A percentile compares a stretch with the other conserved stretches of the same genome.
Conservation (phyloP, 2,888 invertebrate genomes). For the Ectemnius cavifrons region DNA sequence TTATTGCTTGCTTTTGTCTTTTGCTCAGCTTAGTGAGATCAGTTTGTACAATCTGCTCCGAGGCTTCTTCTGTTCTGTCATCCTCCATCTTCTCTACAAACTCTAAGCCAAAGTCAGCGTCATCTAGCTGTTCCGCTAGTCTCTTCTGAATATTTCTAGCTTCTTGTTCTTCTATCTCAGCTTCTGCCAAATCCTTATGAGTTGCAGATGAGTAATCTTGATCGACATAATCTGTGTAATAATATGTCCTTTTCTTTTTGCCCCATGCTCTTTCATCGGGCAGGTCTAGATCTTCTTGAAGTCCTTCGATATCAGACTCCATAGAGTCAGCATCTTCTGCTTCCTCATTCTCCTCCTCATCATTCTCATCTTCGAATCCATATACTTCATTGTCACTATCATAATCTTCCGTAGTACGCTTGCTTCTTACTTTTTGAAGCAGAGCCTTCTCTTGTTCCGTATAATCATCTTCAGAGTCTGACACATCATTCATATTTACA, state of each 20-base stretch:
- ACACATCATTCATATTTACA: constrained; percentile 82
- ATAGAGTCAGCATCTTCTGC: constrained; percentile 75
- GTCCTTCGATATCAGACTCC: constrained; percentile 86
- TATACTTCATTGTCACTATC: constrained; percentile 83
- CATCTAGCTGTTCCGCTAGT: constrained; percentile 87
- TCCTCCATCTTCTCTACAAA: constrained; percentile 71
- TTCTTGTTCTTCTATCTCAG: constrained; percentile 90
- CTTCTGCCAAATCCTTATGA: constrained; percentile 85
- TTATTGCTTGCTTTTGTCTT: constrained; percentile 86
- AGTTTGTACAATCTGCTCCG: constrained; percentile 82
- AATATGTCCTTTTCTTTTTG: constrained; percentile 87
- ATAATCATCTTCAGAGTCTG: constrained; percentile 87
- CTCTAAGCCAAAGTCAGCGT: constrained; percentile 86
- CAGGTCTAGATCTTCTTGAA: constrained; percentile 83
- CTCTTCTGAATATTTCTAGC: constrained; percentile 89
- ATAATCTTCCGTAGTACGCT: constrained; percentile 79
- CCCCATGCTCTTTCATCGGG: constrained; percentile 95
- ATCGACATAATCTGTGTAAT: constrained; percentile 93
- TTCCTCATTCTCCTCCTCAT: constrained; percentile 77
- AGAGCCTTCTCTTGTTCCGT: constrained; percentile 83
- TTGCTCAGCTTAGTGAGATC: constrained; percentile 88
- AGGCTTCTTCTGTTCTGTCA: constrained; percentile 74
- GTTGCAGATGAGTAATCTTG: constrained; percentile 85
- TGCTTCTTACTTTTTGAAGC: constrained; percentile 81
- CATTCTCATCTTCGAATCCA: constrained; percentile 79